These are phyloP conservation scores for Phalacrocorax brasilianus DNA, from an alignment of 2,113 vertebrate species.

Conservation along the genomic window DNA sequence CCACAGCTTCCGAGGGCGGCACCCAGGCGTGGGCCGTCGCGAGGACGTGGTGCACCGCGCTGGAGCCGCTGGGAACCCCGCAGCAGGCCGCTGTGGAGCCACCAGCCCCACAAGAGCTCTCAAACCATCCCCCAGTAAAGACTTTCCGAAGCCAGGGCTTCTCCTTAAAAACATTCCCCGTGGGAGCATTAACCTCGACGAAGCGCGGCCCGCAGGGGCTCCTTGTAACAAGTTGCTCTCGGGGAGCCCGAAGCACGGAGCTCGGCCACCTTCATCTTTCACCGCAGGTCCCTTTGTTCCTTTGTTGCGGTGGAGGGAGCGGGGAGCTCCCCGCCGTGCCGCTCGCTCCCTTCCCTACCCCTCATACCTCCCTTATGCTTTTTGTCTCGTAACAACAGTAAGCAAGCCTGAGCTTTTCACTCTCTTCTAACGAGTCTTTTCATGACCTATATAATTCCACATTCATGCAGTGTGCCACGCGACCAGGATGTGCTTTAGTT, in stretches of 20 bases:
- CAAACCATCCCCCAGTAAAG: neutral
- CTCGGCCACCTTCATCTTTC: neutral
- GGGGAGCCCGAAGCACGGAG: accelerated
- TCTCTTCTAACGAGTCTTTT: neutral
- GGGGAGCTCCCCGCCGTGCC: neutral
- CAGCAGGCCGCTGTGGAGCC: accelerated
- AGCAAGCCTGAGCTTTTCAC: neutral
- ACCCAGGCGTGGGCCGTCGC: accelerated
- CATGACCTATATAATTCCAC: neutral
- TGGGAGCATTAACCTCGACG: neutral
- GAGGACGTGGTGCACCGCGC: accelerated
- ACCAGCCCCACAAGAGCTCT: neutral
- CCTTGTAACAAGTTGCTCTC: neutral
- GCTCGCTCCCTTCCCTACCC: neutral
- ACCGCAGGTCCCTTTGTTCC: constrained; percentile 26
- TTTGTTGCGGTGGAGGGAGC: neutral
- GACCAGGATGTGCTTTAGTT: neutral
- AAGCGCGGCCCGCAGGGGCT: neutral
- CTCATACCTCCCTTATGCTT: neutral
- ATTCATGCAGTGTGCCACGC: neutral
- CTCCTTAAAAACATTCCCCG: accelerated
- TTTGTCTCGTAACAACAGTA: neutral
- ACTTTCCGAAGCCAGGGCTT: neutral
- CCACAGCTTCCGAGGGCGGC: accelerated
- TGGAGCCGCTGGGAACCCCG: accelerated